Evolutionary conservation across 2,113 vertebrate genomes (phyloP).

Genomic region (Prunella fulvescens): DNA sequence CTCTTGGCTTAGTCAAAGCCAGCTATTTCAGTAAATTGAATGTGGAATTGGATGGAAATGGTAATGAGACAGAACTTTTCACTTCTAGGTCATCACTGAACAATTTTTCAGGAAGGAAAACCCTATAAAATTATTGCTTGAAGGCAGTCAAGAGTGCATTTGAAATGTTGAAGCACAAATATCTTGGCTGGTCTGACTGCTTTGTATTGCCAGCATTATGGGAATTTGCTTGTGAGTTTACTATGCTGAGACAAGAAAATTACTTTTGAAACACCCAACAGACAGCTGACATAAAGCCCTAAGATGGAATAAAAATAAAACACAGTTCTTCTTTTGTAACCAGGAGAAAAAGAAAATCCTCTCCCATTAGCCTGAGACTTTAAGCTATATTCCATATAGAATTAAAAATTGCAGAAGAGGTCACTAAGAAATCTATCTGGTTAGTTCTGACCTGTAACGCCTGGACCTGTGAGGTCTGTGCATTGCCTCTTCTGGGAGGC

Average conservation of each 20-base stretch:
- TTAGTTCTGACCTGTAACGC: not conserved
- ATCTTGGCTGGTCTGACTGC: slow-evolving; percentile 16
- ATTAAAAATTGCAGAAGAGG: not conserved
- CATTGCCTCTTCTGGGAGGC: not conserved
- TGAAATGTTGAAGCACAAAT: slow-evolving; percentile 1
- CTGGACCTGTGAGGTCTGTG: not conserved
- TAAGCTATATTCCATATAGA: not conserved
- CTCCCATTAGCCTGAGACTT: not conserved
- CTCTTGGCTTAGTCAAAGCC: slow-evolving; percentile 1
- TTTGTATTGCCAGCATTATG: not conserved
- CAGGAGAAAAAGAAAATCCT: not conserved
- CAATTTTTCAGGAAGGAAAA: slow-evolving; percentile 42
- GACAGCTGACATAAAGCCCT: not conserved
- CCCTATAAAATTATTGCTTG: slow-evolving; percentile 9
- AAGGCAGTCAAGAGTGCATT: slow-evolving; percentile 9
- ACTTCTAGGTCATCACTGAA: slow-evolving; percentile 22
- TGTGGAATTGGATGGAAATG: slow-evolving; percentile 13
- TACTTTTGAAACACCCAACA: slow-evolving; percentile 14
- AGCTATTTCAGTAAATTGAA: slow-evolving; percentile 12
- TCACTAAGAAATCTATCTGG: not conserved
- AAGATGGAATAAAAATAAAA: not conserved
- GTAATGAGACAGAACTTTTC: slow-evolving; percentile 29
- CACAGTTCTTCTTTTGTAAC: not conserved
- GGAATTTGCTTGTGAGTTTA: slow-evolving; percentile 37
- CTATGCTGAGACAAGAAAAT: not conserved